Base-by-base conservation (phyloP, 1,140 invertebrate genomes). In the Drosophila kurseongensis region DNA sequence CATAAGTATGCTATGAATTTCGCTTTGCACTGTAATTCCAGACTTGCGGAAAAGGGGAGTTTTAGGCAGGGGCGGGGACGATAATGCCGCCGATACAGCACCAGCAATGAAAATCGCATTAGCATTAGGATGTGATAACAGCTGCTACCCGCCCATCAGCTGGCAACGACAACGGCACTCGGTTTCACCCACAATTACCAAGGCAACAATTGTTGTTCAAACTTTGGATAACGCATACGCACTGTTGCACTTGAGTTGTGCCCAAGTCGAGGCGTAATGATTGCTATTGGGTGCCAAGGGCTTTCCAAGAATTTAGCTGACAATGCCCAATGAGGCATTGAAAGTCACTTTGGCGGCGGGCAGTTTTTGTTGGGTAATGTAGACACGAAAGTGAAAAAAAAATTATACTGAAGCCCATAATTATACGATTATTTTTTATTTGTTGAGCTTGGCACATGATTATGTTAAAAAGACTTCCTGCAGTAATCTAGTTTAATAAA, bases 101-200 rank as follows among this genome's bases (percentile, higher is more conserved):
- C 41, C 58, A 72, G 42, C 67, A 38, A 81, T 85, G 78, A 85
- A 84, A 77, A 80, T 85, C 60, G 74, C 68, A 75, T 85, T 86
- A 80, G 55, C 68, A 72, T 82, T 80, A 74, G 62, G 67, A 77
- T 66, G 75, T 73, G 61, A 63, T 66, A 76, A 81, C 66, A 73
- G 73, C 65, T 78, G 75, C 54, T 58, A 35, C 68, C 67, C 59
- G 40, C 40, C 38, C 41, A 69, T 45, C 44, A 57, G 60, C 50
- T 68, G 42, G 56, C 35, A 41, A 41, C n/a, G 63, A 29, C 41
- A 40, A 73, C 45, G 75, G 61, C 38, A 51, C 44, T 75, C 54
- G 45, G 16, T 10, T 18, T 57, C n/a, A 18, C 41, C 45, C 35
- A n/a, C 72, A 76, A 80, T 80, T 72, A 55, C 80, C 60, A 59